Conservation (phyloP, 1,140 invertebrate species). For the Drosophila sturtevanti region DNA sequence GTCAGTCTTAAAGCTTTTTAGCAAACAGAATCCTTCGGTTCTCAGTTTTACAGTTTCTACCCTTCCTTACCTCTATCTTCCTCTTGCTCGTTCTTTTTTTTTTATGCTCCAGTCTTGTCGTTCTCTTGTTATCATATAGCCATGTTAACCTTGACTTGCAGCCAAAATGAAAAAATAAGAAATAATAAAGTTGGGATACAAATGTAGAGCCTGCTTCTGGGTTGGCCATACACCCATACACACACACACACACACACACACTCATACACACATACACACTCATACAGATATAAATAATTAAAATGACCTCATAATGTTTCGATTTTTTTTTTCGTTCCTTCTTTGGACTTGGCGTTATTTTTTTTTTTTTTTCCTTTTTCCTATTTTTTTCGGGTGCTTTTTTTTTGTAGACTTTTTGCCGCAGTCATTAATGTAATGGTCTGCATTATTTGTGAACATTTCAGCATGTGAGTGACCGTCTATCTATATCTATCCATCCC, state of each 20-base stretch:
- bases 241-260: slow-evolving; percentile 23
- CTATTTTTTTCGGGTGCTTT: slow-evolving; percentile 23
- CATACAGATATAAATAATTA: slow-evolving; percentile 66
- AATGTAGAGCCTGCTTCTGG: slow-evolving; percentile 38
- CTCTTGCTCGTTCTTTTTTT: neutral
- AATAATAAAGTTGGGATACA: slow-evolving; percentile 9
- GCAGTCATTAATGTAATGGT: slow-evolving; percentile 76
- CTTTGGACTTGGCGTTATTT: slow-evolving; percentile 30
- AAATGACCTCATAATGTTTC: slow-evolving; percentile 75
- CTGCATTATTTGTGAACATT: slow-evolving; percentile 70
- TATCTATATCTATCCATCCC: slow-evolving; percentile 21
- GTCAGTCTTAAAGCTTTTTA: slow-evolving; percentile 2
- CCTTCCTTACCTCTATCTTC: too few relatives aligned
- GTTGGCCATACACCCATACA: slow-evolving; percentile 37
- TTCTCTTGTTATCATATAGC: slow-evolving; percentile 26
- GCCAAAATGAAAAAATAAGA: slow-evolving; percentile 18
- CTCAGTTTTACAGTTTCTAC: neutral
- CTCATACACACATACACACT: slow-evolving; percentile 14
- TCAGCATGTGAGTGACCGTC: slow-evolving; percentile 38
- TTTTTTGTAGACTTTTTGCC: slow-evolving; percentile 61
- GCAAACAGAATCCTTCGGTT: slow-evolving; percentile 3
- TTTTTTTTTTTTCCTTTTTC: slow-evolving; percentile 12
- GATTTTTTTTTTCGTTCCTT: slow-evolving; percentile 46
- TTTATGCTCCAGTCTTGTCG: neutral
- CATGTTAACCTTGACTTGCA: slow-evolving; percentile 53